phyloP scores from a whole-genome alignment of 2,888 invertebrate genomes.

The Proisotoma minuta region DNA sequence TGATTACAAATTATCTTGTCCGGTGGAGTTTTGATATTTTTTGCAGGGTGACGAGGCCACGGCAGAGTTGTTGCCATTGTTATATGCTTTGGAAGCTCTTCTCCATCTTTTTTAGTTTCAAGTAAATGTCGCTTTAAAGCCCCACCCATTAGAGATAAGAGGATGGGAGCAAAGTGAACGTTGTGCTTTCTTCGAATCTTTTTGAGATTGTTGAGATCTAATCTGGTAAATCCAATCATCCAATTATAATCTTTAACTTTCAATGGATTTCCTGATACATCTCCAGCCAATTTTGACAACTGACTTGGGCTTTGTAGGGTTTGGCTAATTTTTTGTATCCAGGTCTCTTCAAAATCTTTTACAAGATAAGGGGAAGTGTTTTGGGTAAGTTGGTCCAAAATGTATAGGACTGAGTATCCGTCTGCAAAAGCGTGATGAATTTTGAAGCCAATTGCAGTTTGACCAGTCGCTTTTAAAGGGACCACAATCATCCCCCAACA shows the following conservation, averaged over 20 bases:
- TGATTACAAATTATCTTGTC: conserved; percentile 22
- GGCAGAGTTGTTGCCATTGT: conserved; percentile 10
- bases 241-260: conserved; percentile 6
- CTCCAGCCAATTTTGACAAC: background rate
- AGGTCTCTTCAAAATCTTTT: conserved; percentile 6
- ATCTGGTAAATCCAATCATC: conserved; percentile 12
- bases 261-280: background rate
- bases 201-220: conserved; percentile 9
- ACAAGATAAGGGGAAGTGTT: conserved; percentile 17
- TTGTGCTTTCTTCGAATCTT: conserved; percentile 5
- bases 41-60: conserved; percentile 18
- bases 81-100: conserved; percentile 7
- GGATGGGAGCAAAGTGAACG: conserved; percentile 9
- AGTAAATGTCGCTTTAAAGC: conserved; percentile 4
- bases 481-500: conserved; percentile 13
- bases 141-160: conserved; percentile 6
- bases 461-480: background rate
- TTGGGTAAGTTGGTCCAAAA: conserved; percentile 15
- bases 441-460: conserved; percentile 14
- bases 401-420: conserved; percentile 19
- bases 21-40: background rate
- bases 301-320: conserved; percentile 11
- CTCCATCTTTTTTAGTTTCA: background rate
- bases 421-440: conserved; percentile 23
- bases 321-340: conserved; percentile 14